Base-by-base conservation (phyloP, 2,113 vertebrate genomes). In the Anoplopoma fimbria region DNA sequence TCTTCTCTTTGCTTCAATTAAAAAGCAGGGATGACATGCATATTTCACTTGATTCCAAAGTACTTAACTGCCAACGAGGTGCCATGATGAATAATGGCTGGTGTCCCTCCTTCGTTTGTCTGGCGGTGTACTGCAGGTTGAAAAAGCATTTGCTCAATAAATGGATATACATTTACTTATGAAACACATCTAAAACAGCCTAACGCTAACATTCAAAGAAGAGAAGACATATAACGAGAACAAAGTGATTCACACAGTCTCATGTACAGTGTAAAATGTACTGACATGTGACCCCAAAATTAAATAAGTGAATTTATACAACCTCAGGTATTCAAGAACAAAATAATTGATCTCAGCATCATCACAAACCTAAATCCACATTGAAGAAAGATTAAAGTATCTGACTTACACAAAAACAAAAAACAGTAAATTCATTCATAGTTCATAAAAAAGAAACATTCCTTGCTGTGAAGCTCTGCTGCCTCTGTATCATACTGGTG, bases 1-100 rank as follows among this genome's bases (percentile, higher is more conserved):
- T 91, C 84, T 82, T 93, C 88, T 92, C 77, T 88, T 82, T 89
- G 79, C 89, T 90, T 92, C 82, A 88, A 88, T 91, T 90, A 90
- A 77, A 88, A 75, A 83, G 82, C 76, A 65, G 83, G 51, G 53
- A 62, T 78, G 83, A 79, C 38, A 58, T 63, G 38, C 64, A 85
- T 86, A 84, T 88, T 92, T 92, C 82, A 89, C 85, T 75, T 79
- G 71, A 82, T 81, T 65, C 84, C 69, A 47, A 21, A 79, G 75
- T 47, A 83, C 47, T 75, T 68, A 72, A 78, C 77, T 65, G 71
- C 40, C 67, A 60, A n/a, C 40, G 29, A 33, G 29, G 40, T 47
- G 58, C 67, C 78, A 63, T 68, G 12, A 72, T 75, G 65, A 78
- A 70, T 71, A 69, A 78, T 68, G 29, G 33, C 19, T 31, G 23